Base-by-base conservation (phyloP, 1,140 invertebrate genomes). In the Drosophila sp. region DNA sequence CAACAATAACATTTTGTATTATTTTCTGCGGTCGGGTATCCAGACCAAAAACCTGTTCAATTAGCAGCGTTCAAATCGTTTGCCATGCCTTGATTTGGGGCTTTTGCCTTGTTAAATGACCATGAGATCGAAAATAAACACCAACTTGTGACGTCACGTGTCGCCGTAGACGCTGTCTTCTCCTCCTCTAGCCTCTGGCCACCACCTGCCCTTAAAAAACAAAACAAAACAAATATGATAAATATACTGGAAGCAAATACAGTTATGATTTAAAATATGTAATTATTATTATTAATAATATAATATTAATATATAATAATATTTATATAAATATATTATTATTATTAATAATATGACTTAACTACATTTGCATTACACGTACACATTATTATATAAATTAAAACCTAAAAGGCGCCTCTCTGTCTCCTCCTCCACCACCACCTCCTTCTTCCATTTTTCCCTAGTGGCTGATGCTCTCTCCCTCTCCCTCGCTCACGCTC, bases 301-400 rank as follows among this genome's bases (percentile, higher is more conserved):
- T 17, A 17, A 17, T 17, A 17, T 17, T 17, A 17, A 17, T 17
- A 17, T 17, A 17, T 17, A 17, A 17, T 17, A 17, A 17, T 17
- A 17, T 17, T 17, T 17, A 17, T 17, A 17, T 17, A 54, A 50
- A 50, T 50, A 50, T 50, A 60, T 60, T 32, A 66, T 73, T 66
- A 66, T 75, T 82, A 70, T 86, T 85, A 77, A 17, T 17, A 17
- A 17, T 69, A 78, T 70, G 76, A 63, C 82, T 86, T 87, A 86
- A 77, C 69, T 83, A 79, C 68, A 66, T 50, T 50, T 50, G 44
- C 7, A 27, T 50, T 50, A 74, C 71, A 63, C 63, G 75, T 86
- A 86, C 83, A 86, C 69, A 87, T 79, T 79, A 70, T 70, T 67
- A 60, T 23, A 68, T 70, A 65, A 79, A 79, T 75, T 85, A 82